Percentiles rank a stretch among this genome's conserved stretches.
phyloP scores from a whole-genome alignment of 2,888 invertebrate genomes.

The Hydrotaea diabolus region DNA sequence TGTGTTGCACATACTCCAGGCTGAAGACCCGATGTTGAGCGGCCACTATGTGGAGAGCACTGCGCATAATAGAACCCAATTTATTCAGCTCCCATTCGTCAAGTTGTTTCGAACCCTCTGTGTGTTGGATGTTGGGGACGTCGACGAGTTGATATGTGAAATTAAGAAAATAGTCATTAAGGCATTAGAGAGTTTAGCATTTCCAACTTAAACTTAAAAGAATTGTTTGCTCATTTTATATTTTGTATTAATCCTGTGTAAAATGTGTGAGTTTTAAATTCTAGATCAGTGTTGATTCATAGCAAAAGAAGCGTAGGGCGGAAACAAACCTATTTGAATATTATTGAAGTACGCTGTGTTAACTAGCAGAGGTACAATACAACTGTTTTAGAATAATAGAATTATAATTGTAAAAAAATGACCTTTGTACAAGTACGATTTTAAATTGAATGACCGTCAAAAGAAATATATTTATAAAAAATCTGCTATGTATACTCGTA shows the following conservation, averaged over 20 bases:
- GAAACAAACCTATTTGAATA: conserved; percentile 21
- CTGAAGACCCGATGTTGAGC: conserved; percentile 72
- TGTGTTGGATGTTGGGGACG: background rate
- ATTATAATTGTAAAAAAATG: background rate
- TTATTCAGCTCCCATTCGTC: conserved; percentile 74
- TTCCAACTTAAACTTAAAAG: background rate
- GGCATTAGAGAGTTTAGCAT: background rate
- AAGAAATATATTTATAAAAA: background rate
- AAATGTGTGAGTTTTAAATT: conserved; percentile 4
- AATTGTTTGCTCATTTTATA: background rate
- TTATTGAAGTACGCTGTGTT: background rate
- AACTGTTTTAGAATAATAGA: background rate
- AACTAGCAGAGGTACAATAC: background rate
- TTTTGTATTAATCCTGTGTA: background rate
- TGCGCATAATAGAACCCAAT: conserved; percentile 72
- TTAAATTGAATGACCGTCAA: background rate
- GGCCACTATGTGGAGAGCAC: conserved; percentile 71
- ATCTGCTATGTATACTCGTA: background rate
- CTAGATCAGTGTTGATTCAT: conserved; percentile 16
- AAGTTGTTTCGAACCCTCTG: conserved; percentile 71
- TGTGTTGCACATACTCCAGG: conserved; percentile 72
- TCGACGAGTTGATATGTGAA: background rate
- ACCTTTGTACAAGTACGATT: conserved; percentile 8
- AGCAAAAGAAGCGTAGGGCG: conserved; percentile 29
- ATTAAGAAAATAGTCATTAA: background rate